Base-by-base conservation (phyloP, 2,113 vertebrate species). In the Platichthys flesus region DNA sequence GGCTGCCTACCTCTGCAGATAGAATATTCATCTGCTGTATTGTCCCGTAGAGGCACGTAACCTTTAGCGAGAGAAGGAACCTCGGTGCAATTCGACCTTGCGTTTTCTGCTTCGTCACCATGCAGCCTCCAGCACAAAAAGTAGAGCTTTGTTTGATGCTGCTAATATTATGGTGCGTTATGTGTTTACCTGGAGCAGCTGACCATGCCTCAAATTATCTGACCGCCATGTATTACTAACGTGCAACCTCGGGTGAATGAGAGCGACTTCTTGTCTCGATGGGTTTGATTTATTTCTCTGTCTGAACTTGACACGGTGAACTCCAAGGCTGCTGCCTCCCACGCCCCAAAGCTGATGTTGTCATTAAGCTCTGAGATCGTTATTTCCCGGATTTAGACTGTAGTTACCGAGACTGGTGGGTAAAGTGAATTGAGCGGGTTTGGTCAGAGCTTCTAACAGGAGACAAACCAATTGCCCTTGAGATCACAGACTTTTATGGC, bases 11-110 rank as follows among this genome's bases (percentile, higher is more conserved):
- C 83, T 88, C 62, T 77, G 77, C 84, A 79, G 83, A 89, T 79
- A 75, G 78, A 88, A 85, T 88, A 88, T 90, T 90, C 76, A 88
- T 88, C 80, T 64, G 54, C 78, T 67, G 79, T 62, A 69, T 79
- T 88, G 86, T 86, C 70, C 80, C 81, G 9, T 24, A 64, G 83
- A 86, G 85, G 78, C 73, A 52, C 54, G 76, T 23, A 87, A 89
- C 87, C 81, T 83, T 83, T 87, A 31, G 75, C 55, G 42, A 49
- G 18, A 5, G 49, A n/a, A 76, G 63, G 79, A 84, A 86, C 85
- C 74, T 80, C 76, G 60, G 49, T 35, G 52, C 59, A 72, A 31
- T 45, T 82, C 75, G 71, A 87, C 86, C 89, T 89, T 86, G 85
- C 69, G 75, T 75, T 85, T 77, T 77, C 21, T 45, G 56, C 70